Percentiles rank a stretch among this genome's conserved stretches.
Evolutionary conservation across 2,888 invertebrate species (phyloP).

Genomic region (Stramonita haemastoma): DNA sequence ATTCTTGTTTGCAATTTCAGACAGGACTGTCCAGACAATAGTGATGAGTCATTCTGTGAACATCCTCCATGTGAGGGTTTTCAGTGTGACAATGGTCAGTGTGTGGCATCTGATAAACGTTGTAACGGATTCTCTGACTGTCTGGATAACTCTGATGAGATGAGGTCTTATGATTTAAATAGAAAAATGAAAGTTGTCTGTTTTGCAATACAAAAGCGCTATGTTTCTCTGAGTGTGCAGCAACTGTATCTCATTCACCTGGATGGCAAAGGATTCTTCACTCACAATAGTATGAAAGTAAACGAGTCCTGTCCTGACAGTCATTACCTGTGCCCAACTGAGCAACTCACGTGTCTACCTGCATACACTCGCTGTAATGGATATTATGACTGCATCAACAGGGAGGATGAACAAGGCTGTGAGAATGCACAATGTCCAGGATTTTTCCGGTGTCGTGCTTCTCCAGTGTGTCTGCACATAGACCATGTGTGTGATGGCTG

Average conservation of each 20-base stretch:
- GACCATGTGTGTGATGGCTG: conserved; percentile 32
- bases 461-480: conserved; percentile 8
- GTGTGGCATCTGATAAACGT: not conserved
- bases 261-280: conserved; percentile 5
- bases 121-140: conserved; percentile 8
- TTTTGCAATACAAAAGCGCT: not conserved
- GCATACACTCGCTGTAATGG: conserved; percentile 24
- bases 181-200: too few species aligned
- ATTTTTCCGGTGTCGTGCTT: conserved; percentile 19
- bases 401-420: conserved; percentile 25
- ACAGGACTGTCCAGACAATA: conserved; percentile 8
- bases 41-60: conserved; percentile 20
- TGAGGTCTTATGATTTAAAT: too few species aligned
- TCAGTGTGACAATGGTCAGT: not conserved
- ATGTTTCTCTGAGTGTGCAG: not conserved
- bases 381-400: conserved; percentile 21
- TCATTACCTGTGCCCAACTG: not conserved
- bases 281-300: not conserved
- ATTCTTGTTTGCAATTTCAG: not conserved
- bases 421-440: conserved; percentile 1
- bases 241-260: not conserved
- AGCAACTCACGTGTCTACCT: not conserved
- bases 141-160: conserved; percentile 22
- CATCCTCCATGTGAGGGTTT: not conserved
- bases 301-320: conserved; percentile 22